Evolutionary conservation across 2,888 invertebrate species (phyloP).

Genomic region (Bombyx huttoni): DNA sequence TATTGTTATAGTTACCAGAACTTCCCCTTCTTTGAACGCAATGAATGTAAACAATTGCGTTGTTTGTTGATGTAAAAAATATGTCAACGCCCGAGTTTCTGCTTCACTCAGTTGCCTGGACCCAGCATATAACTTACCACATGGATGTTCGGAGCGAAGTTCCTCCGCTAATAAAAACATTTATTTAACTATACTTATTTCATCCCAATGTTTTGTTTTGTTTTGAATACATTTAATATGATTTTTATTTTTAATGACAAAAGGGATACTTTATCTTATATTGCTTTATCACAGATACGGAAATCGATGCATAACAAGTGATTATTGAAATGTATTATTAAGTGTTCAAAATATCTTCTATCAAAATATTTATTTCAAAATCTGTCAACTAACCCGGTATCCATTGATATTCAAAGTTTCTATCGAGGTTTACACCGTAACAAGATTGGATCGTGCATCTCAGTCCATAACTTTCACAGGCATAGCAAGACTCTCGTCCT

Average conservation of each 20-base stretch:
- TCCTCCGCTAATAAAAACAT: slow-evolving; percentile 38
- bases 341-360: not conserved
- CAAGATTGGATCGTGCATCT: slow-evolving; percentile 47
- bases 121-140: slow-evolving; percentile 49
- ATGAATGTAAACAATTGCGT: slow-evolving; percentile 38
- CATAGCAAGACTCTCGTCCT: slow-evolving; percentile 30
- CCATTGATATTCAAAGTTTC: slow-evolving; percentile 67
- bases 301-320: too few relatives aligned
- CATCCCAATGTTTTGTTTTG: too few relatives aligned
- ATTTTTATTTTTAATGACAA: not conserved
- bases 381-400: slow-evolving; percentile 39
- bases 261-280: not conserved
- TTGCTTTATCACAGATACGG: too few relatives aligned
- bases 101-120: slow-evolving; percentile 51
- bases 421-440: slow-evolving; percentile 57
- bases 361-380: not conserved
- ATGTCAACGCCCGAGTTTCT: slow-evolving; percentile 48
- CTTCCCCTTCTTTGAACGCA: slow-evolving; percentile 57
- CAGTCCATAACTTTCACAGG: slow-evolving; percentile 39
- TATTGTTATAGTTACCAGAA: slow-evolving; percentile 31
- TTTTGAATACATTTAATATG: too few relatives aligned
- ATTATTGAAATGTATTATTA: too few relatives aligned
- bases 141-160: slow-evolving; percentile 46
- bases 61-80: slow-evolving; percentile 31
- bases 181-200: not conserved